A percentile compares a stretch with the other conserved stretches of the same genome.
Evolutionary conservation across 2,888 invertebrate species (phyloP).

Genomic region (Drosophila picticornis): DNA sequence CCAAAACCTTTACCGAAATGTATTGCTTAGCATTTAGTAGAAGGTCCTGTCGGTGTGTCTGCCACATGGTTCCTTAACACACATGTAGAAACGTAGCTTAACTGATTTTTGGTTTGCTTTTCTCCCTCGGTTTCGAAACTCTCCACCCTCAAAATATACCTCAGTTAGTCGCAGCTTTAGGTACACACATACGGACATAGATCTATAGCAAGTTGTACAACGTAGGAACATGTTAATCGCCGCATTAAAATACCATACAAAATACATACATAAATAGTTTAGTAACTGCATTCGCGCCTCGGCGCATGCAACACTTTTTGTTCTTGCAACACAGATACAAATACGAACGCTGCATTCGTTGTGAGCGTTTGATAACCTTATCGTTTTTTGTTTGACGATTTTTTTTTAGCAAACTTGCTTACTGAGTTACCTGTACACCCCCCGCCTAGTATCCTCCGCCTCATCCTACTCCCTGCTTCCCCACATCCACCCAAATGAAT

Average conservation of each 20-base stretch:
- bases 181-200: constrained; percentile 44
- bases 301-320: constrained; percentile 36
- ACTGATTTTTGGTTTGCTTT: constrained; percentile 4
- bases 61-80: constrained; percentile 22
- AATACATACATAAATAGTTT: constrained; percentile 51
- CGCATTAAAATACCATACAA: constrained; percentile 49
- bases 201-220: constrained; percentile 55
- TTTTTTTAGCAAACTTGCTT: constrained; percentile 73
- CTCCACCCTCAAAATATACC: constrained; percentile 36
- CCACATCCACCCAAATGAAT: constrained; percentile 14
- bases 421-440: constrained; percentile 74
- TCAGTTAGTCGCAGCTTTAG: constrained; percentile 69
- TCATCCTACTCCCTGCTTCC: constrained; percentile 9
- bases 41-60: constrained; percentile 20
- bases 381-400: constrained; percentile 31
- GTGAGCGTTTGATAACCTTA: constrained; percentile 29
- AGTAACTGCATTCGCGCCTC: constrained; percentile 45
- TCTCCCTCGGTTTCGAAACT: constrained; percentile 3
- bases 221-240: constrained; percentile 80
- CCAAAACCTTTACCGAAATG: constrained; percentile 52
- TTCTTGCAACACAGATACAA: constrained; percentile 7
- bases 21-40: constrained; percentile 60
- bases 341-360: constrained; percentile 6
- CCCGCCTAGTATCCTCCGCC: constrained; percentile 36
- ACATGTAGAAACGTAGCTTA: constrained; percentile 19